Conservation (phyloP, 2,797 vertebrate species). For the Dermochelys coriacea region DNA sequence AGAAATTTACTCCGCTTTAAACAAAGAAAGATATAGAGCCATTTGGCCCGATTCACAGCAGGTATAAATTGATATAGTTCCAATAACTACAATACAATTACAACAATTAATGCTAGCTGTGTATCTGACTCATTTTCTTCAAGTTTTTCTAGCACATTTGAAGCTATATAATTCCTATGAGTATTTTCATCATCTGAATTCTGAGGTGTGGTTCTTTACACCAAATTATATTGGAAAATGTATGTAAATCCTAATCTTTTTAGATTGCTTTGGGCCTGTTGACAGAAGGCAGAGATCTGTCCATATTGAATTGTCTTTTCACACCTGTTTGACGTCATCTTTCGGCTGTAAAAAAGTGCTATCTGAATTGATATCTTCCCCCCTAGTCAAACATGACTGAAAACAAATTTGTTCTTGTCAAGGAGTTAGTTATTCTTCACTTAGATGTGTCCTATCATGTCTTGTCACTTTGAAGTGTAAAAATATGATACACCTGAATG, state of each 20-base stretch:
- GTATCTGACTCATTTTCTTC: background rate
- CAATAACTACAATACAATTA: background rate
- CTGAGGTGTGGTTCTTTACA: background rate
- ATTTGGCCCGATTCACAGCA: background rate
- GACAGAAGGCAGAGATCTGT: background rate
- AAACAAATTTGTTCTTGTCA: background rate
- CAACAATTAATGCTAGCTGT: background rate
- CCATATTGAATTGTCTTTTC: background rate
- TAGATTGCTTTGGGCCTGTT: background rate
- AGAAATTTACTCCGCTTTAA: background rate
- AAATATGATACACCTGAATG: background rate
- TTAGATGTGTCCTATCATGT: background rate
- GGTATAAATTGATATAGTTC: background rate
- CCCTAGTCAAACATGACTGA: background rate
- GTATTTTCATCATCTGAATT: background rate
- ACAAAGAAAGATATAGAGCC: background rate
- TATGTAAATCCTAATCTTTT: background rate
- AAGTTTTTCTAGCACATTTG: rapidly evolving
- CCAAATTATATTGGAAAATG: background rate
- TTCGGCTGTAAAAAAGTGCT: background rate
- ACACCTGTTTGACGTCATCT: background rate
- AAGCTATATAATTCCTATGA: background rate
- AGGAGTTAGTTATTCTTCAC: background rate
- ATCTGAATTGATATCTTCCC: background rate
- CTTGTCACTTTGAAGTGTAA: background rate